A percentile compares a stretch with the other conserved stretches of the same genome.
Conservation (phyloP, 2,888 invertebrate species). For the Silvanus unidentatus region DNA sequence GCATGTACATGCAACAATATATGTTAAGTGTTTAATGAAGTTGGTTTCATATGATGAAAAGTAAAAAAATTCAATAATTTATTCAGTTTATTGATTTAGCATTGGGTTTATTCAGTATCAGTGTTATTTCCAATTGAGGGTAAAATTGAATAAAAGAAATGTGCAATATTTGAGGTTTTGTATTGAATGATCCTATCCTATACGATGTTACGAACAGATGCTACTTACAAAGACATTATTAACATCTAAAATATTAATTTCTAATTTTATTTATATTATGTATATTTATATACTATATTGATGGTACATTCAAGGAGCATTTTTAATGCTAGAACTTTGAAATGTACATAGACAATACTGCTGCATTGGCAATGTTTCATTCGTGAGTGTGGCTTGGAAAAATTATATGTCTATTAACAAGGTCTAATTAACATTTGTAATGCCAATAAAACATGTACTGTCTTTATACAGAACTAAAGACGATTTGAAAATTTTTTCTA, state of each 20-base stretch:
- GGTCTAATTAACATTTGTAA: background rate
- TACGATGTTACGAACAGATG: conserved; percentile 48
- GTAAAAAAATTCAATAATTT: no score
- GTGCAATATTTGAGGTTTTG: conserved; percentile 38
- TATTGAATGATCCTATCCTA: conserved; percentile 47
- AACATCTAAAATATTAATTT: conserved; percentile 47
- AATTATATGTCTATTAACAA: background rate
- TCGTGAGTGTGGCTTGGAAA: background rate
- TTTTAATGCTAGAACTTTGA: conserved; percentile 33
- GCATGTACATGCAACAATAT: no score
- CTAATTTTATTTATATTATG: conserved; percentile 46
- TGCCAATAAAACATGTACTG: background rate
- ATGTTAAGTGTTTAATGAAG: no score
- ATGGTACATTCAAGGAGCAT: conserved; percentile 40
- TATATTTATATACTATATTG: conserved; percentile 40
- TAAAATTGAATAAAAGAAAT: conserved; percentile 20
- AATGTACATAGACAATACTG: conserved; percentile 24
- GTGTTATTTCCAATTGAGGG: no score
- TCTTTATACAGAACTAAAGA: background rate
- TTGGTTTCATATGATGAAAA: no score
- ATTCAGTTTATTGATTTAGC: no score
- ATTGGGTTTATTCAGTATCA: no score
- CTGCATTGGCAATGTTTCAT: conserved; percentile 3
- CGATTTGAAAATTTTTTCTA: conserved; percentile 19
- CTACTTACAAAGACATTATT: conserved; percentile 50